Evolutionary conservation across 2,888 invertebrate species (phyloP).

Genomic region (Apotomis capreana): DNA sequence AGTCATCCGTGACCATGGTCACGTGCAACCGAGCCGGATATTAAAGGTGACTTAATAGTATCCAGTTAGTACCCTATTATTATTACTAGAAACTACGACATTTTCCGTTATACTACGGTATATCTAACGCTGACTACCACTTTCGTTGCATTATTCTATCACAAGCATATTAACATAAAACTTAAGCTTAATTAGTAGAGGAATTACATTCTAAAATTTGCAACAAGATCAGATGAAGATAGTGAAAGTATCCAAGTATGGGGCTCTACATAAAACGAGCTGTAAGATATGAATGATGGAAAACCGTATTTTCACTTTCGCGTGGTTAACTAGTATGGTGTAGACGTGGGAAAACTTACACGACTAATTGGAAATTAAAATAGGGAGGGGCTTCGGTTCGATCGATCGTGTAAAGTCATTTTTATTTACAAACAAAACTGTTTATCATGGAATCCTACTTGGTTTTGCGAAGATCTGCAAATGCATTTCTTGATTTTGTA

Average conservation of each 20-base stretch:
- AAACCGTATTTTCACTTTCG: constrained; percentile 53
- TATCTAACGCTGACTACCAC: not conserved
- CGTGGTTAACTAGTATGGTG: constrained; percentile 44
- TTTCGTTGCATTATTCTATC: not conserved
- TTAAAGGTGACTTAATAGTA: too few species aligned
- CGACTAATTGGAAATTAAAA: constrained; percentile 26
- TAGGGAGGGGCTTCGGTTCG: constrained; percentile 4
- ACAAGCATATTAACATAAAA: not conserved
- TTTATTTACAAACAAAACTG: too few species aligned
- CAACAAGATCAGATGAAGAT: constrained; percentile 30
- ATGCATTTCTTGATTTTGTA: too few species aligned
- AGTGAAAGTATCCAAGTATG: constrained; percentile 36
- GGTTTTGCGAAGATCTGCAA: too few species aligned
- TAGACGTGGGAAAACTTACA: constrained; percentile 50
- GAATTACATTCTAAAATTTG: constrained; percentile 10
- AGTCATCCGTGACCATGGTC: too few species aligned
- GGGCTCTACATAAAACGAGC: constrained; percentile 41
- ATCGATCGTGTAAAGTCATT: not conserved
- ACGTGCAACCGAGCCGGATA: too few species aligned
- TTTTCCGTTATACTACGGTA: too few species aligned
- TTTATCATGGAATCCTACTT: too few species aligned
- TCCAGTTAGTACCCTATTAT: too few species aligned
- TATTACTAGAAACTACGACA: too few species aligned
- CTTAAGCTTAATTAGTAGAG: constrained; percentile 1
- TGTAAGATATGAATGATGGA: constrained; percentile 42